Percentiles rank a stretch among this genome's conserved stretches.
These are phyloP conservation scores for Sitta europaea DNA, from an alignment of 2,113 vertebrate genomes.

Conservation along the genomic window DNA sequence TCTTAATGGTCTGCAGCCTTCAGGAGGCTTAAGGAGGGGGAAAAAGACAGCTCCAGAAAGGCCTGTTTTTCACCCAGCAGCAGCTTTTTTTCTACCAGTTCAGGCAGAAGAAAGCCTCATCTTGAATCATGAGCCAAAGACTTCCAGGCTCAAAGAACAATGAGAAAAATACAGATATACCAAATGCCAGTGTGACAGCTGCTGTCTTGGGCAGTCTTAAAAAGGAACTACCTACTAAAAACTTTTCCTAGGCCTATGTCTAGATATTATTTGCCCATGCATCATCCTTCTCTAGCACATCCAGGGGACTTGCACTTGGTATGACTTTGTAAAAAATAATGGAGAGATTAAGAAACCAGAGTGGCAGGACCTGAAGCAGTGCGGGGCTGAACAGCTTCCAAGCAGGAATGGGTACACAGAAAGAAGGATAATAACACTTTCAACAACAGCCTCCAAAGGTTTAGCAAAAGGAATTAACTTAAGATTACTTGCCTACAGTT, in stretches of 20 bases:
- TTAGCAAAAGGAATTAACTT: not conserved
- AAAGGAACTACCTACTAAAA: not conserved
- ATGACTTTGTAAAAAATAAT: not conserved
- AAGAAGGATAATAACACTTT: not conserved
- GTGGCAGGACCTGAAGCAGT: not conserved
- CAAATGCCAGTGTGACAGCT: not conserved
- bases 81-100: not conserved
- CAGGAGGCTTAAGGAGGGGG: not conserved
- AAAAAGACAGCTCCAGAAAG: not conserved
- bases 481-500: not conserved
- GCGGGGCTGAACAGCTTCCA: not conserved
- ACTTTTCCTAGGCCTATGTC: not conserved
- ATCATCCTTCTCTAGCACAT: not conserved
- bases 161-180: not conserved
- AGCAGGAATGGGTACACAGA: not conserved
- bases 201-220: not conserved
- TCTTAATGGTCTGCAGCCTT: not conserved
- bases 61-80: not conserved
- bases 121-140: not conserved
- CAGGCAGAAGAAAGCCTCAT: not conserved
- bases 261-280: not conserved
- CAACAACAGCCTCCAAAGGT: not conserved
- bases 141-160: not conserved
- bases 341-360: not conserved
- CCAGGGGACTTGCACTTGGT: not conserved